Conservation (phyloP, 2,797 vertebrate species). For the Sebastes minor region DNA sequence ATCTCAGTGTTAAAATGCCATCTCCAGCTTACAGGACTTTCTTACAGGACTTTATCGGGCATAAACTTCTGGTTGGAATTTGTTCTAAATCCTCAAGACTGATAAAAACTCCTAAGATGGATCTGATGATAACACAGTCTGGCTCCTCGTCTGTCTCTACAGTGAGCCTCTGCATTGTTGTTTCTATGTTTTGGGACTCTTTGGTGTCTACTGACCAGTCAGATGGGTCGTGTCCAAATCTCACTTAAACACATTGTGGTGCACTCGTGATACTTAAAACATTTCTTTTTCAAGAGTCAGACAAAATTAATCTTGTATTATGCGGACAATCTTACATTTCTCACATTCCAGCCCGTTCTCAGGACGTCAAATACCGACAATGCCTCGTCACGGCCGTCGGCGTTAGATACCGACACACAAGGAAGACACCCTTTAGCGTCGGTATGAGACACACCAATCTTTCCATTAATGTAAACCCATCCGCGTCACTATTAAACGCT, state of each 20-base stretch:
- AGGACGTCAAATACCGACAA: too few relatives aligned
- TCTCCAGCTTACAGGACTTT: not conserved
- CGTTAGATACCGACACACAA: too few relatives aligned
- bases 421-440: too few relatives aligned
- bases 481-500: too few relatives aligned
- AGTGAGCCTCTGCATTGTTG: not conserved
- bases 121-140: not conserved
- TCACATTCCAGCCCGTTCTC: not conserved
- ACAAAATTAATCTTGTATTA: not conserved
- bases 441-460: too few relatives aligned
- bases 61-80: not conserved
- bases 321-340: not conserved
- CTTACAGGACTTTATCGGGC: not conserved
- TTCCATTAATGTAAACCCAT: too few relatives aligned
- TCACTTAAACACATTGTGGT: not conserved
- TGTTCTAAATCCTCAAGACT: not conserved
- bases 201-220: not conserved
- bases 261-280: not conserved
- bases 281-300: not conserved
- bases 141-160: not conserved
- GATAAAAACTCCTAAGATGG: not conserved
- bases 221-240: not conserved
- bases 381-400: too few relatives aligned
- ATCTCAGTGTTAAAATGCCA: not conserved
- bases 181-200: not conserved